Evolutionary conservation across 2,888 invertebrate species (phyloP), one percentile per base, ranked within the genome.

Genomic region (Tetranychus piercei): DNA sequence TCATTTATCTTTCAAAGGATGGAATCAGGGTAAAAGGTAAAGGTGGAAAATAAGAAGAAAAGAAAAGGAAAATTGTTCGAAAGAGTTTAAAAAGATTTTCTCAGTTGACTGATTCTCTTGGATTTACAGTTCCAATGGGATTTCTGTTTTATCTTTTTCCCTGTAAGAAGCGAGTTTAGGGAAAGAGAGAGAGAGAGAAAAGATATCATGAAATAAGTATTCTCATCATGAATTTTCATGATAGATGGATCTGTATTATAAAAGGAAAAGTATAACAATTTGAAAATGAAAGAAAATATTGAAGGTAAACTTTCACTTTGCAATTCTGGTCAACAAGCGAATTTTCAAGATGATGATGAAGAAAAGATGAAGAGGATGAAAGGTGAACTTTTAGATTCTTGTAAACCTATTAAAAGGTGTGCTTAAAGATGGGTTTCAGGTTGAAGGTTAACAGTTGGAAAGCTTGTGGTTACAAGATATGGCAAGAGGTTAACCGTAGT

Each of bases 51-150:
- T 45, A 45, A 7, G 45, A 9, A 45, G 45, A 45, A 45, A 55
- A 6, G 15, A 55, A 55, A 15, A 15, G 6, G 15, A 55, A 55
- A 55, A 55, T 15, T 55, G 11, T 2, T 15, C 55, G 5, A 34
- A 55, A 55, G 55, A 55, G 55, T 55, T 55, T 55, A 55, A 55
- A 55, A 55, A 55, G 55, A 55, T 55, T 55, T 55, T 55, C 55
- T 55, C 55, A 55, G 11, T 55, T 55, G 55, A 55, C 11, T 55
- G 55, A 55, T 55, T 55, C 55, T 55, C 55, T 9, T 55, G 55
- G 15, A 55, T 55, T 55, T 55, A 55, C 55, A 55, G 55, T 55
- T 55, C 55, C 55, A 55, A 55, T 55, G 55, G 55, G 55, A 55
- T 15, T 55, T 55, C 15, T 55, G 34, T 55, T 15, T 55, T 55